Base-by-base conservation (phyloP, 2,888 invertebrate genomes). In the Gastracanthus pulcherrimus region DNA sequence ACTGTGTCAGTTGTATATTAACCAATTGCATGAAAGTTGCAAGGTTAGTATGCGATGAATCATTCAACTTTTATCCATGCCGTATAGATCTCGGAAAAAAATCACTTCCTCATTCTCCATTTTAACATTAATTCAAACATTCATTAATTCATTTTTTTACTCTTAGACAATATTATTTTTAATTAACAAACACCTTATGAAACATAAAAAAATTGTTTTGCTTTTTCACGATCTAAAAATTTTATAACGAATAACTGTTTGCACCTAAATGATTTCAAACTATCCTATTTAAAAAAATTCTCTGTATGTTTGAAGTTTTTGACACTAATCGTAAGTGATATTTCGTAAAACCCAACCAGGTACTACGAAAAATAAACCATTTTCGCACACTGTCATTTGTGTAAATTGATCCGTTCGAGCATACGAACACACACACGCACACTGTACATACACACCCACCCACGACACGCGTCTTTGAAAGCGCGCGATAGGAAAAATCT, bases 401-500 rank as follows among this genome's bases (percentile, higher is more conserved):
- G 11, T 19, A 48, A 45, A 62, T 64, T 26, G 6, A 31, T 26
- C 13, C 11, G 38, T 6, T 55, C n/a, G 9, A 66, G 16, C 23
- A 23, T 7, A 19, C n/a, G 9, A 66, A 13, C 23, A 23, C 13
- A 19, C 19, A 58, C 9, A 29, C 64, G 31, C n/a, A n/a, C n/a
- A n/a, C n/a, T n/a, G n/a, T n/a, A n/a, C n/a, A n/a, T n/a, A n/a
- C n/a, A n/a, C n/a, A n/a, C n/a, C n/a, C n/a, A n/a, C n/a, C n/a
- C n/a, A n/a, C n/a, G n/a, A n/a, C n/a, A 11, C 26, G 9, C 55
- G 26, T 29, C 13, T 78, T 38, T 9, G 19, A 36, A 26, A 55
- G 23, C 19, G 41, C 26, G n/a, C 7, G 29, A 16, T 55, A 45
- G 64, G 66, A 58, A 60, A 78, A 67, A 74, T 45, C 74, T 74